A percentile compares a stretch with the other conserved stretches of the same genome.
Conservation (phyloP, 1,140 invertebrate genomes). For the Halictus rubicundus region DNA sequence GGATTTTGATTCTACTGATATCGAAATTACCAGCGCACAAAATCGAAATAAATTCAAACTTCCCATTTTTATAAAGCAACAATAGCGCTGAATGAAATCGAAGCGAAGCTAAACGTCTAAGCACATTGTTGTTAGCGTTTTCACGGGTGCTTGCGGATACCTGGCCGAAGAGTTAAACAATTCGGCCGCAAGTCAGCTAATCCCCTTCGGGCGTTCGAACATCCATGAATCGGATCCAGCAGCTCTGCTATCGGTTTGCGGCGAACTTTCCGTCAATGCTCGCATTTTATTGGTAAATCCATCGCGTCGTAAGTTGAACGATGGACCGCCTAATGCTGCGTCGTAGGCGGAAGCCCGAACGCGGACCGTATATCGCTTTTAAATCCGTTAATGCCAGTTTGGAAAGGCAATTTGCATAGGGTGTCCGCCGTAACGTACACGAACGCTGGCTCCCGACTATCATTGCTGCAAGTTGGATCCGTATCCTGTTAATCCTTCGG, state of each 20-base stretch:
- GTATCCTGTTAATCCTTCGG: slow-evolving; percentile 57
- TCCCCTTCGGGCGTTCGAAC: neutral
- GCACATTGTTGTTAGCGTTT: no score
- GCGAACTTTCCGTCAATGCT: neutral
- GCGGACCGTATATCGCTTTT: slow-evolving; percentile 76
- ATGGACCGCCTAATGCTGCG: slow-evolving; percentile 33
- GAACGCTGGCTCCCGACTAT: slow-evolving; percentile 36
- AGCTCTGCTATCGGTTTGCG: neutral
- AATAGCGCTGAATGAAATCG: no score
- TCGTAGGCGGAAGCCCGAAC: slow-evolving; percentile 55
- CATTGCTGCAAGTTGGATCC: slow-evolving; percentile 54
- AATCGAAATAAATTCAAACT: no score
- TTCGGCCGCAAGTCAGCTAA: neutral
- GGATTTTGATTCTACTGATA: no score
- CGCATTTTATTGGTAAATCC: slow-evolving; percentile 7
- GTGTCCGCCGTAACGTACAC: slow-evolving; percentile 62
- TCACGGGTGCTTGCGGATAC: no score
- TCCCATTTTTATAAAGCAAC: no score
- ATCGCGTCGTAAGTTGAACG: slow-evolving; percentile 20
- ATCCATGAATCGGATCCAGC: neutral
- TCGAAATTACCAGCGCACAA: no score
- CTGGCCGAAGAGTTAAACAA: no score
- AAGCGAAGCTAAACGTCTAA: no score
- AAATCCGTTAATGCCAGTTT: slow-evolving; percentile 77
- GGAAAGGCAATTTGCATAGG: slow-evolving; percentile 74